These are phyloP conservation scores for Drosophila maculinotata DNA, from an alignment of 2,888 invertebrate genomes.

Conservation along the genomic window DNA sequence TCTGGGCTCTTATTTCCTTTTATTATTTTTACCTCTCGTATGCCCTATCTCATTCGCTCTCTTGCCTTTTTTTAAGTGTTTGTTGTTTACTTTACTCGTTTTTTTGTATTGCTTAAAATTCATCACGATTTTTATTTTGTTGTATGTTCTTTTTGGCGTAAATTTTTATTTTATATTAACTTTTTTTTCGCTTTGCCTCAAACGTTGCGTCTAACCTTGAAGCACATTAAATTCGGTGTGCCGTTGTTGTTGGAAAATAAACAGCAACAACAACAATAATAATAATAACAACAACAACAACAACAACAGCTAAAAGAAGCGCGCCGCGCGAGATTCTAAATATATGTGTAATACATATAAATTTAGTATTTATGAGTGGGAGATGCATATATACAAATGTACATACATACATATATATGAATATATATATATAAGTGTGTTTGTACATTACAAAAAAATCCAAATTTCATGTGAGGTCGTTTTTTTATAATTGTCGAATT, in stretches of 20 bases:
- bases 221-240: conserved; percentile 70
- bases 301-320: conserved; percentile 31
- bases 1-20: conserved; percentile 2
- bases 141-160: conserved; percentile 51
- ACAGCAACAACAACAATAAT: conserved; percentile 36
- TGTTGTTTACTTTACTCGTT: conserved; percentile 49
- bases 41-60: conserved; percentile 16
- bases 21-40: conserved; percentile 5
- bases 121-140: conserved; percentile 76
- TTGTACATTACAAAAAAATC: conserved; percentile 14
- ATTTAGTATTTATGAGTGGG: conserved; percentile 32
- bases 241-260: conserved; percentile 55
- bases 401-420: conserved; percentile 4
- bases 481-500: conserved; percentile 43
- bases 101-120: conserved; percentile 71
- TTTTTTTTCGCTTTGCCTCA: conserved; percentile 31
- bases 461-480: conserved; percentile 47
- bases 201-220: conserved; percentile 71
- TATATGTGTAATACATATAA: conserved; percentile 44
- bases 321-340: conserved; percentile 40
- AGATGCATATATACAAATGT: conserved; percentile 14
- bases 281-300: conserved; percentile 22
- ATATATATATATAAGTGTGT: conserved; percentile 6
- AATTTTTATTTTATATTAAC: conserved; percentile 34
- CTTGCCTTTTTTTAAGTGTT: conserved; percentile 40